Base-by-base conservation (phyloP, 2,888 invertebrate genomes). In the Scrobipalpa atriplicella region DNA sequence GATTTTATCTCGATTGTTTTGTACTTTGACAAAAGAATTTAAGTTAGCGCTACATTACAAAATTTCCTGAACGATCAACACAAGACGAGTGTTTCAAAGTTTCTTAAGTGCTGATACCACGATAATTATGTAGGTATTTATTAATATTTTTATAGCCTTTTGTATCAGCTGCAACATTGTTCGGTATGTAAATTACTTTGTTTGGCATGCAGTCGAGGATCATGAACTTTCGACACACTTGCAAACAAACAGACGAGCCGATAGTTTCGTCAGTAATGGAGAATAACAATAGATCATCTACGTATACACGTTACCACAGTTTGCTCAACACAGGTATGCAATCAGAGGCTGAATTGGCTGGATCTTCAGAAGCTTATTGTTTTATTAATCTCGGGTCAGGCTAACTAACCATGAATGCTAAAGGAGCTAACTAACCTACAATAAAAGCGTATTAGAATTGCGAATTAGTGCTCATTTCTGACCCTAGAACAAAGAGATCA, bases 281-380 rank as follows among this genome's bases (percentile, higher is more conserved):
- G 81, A 84, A 84, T 84, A 90, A 91, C 90, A 92, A 92, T 91
- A 85, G 89, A 83, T 87, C 87, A 84, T 87, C 83, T 38, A 52
- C 41, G 18, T 63, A 47, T 47, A 21, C 63, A 29, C 38, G 41
- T 76, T 74, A 68, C 72, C 67, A 68, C 73, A 75, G 71, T 72
- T 68, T 66, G 65, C 62, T 68, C 62, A 36, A 62, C 18, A 21
- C 62, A 62, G 62, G 47, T 36, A 62, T 47, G 62, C 62, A 62
- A 47, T 62, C 62, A 62, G 62, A 39, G 60, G n/a, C 36, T 39
- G 39, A 38, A 60, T 36, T 36, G 60, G 21, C 16, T 41, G 41
- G 62, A 62, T 39, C 62, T 43, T 62, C 58, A 58, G 58, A 58
- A 58, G 58, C 58, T 38, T 58, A 58, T 58, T 58, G 58, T 58